Evolutionary conservation across 2,113 vertebrate species (phyloP).

Genomic region (Anser brachyrhynchus): DNA sequence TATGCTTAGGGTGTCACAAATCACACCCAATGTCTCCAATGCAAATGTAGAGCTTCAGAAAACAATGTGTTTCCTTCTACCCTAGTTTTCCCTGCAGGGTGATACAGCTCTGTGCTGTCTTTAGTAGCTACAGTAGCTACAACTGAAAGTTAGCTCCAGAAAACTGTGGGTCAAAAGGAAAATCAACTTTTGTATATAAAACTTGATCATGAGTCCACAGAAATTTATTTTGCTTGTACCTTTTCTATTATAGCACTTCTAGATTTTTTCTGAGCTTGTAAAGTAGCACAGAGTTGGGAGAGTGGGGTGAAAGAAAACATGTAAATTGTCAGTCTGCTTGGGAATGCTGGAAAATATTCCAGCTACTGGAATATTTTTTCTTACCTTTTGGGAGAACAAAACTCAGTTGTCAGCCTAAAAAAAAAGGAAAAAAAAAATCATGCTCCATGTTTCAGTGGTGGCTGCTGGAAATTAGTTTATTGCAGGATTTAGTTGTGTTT

Average conservation of each 20-base stretch:
- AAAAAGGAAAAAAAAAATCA: neutral
- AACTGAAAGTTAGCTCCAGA: neutral
- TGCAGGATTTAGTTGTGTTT: neutral
- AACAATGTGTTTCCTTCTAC: neutral
- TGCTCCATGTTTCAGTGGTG: neutral
- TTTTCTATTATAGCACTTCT: neutral
- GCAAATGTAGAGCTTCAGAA: constrained; percentile 41
- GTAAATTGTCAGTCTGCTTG: neutral
- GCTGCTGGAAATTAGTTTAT: neutral
- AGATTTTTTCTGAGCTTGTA: neutral
- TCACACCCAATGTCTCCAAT: constrained; percentile 9
- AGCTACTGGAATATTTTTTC: neutral
- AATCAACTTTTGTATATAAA: neutral
- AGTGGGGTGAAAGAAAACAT: neutral
- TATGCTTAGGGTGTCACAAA: neutral
- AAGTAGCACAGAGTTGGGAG: neutral
- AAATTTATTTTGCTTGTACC: neutral
- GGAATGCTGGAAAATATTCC: neutral
- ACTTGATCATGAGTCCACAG: neutral
- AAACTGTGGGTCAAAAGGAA: constrained; percentile 1
- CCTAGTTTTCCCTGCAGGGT: neutral
- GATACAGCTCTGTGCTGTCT: neutral
- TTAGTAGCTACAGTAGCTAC: neutral
- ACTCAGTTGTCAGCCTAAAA: neutral
- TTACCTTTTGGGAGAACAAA: neutral